phyloP scores from a whole-genome alignment of 2,113 vertebrate genomes.

The Thomomys bottae region DNA sequence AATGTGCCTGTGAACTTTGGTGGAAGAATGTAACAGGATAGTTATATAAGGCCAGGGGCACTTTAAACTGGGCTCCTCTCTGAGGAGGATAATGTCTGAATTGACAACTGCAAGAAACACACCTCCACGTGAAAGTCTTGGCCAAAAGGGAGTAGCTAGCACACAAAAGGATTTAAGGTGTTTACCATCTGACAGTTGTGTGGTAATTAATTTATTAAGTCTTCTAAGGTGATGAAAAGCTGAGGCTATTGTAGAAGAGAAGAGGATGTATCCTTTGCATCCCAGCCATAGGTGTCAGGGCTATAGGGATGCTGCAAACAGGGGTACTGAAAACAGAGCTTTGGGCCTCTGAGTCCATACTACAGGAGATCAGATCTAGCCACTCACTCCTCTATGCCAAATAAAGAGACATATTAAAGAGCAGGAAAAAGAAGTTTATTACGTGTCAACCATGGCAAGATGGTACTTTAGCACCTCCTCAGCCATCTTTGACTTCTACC shows the following conservation, averaged over 20 bases:
- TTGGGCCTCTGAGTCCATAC: no score
- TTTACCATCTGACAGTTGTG: neutral
- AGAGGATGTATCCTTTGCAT: neutral
- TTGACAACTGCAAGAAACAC: neutral
- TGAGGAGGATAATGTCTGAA: neutral
- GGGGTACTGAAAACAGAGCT: no score
- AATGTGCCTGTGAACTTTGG: neutral
- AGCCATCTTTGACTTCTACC: no score
- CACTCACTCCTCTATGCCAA: no score
- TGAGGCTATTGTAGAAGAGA: neutral
- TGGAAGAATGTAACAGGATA: neutral
- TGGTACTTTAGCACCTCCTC: no score
- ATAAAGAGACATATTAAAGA: no score
- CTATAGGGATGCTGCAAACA: neutral
- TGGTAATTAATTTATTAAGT: neutral
- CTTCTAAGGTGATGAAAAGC: neutral
- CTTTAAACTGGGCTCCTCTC: neutral
- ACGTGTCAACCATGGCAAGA: no score
- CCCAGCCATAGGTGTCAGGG: neutral
- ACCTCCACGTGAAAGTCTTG: neutral
- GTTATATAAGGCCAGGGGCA: neutral
- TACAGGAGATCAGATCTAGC: no score
- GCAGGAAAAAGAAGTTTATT: no score
- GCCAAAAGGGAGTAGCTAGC: neutral
- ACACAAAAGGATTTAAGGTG: neutral